A percentile compares a stretch with the other conserved stretches of the same genome.
Evolutionary conservation across 2,797 vertebrate species (phyloP).

Genomic region (Taenioides sp.): DNA sequence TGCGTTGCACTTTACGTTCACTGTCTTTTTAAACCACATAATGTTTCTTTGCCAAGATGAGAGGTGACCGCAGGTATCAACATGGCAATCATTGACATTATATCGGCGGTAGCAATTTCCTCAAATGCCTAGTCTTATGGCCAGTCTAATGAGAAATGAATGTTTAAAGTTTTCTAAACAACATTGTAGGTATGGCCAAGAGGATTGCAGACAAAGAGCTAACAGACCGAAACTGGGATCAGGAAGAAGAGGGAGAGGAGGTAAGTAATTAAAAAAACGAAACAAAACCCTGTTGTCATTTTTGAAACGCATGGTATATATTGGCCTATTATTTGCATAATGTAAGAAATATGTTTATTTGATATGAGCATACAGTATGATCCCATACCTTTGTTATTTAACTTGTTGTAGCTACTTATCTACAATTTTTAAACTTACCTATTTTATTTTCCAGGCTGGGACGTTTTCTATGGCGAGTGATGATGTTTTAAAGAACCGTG

Average conservation of each 20-base stretch:
- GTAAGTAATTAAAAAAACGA: constrained; percentile 58
- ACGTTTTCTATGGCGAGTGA: constrained; percentile 90
- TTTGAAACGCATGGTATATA: background rate
- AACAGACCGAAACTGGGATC: constrained; percentile 97
- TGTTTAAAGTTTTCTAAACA: background rate
- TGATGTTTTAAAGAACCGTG: constrained; percentile 90
- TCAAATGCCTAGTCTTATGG: background rate
- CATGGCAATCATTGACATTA: background rate
- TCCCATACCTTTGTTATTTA: background rate
- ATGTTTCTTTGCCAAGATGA: background rate
- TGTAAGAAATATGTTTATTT: too few relatives aligned
- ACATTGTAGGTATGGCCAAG: constrained; percentile 88
- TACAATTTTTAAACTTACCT: too few relatives aligned
- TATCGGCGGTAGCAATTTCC: background rate
- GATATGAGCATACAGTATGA: background rate
- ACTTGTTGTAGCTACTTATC: background rate
- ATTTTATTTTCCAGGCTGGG: constrained; percentile 80
- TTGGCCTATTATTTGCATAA: too few relatives aligned
- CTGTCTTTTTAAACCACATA: background rate
- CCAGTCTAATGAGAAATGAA: background rate
- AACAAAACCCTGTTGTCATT: background rate
- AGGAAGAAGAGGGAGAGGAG: constrained; percentile 96
- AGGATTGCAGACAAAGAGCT: constrained; percentile 95
- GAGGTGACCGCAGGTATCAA: background rate
- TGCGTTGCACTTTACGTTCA: too few relatives aligned